phyloP scores from a whole-genome alignment of 2,888 invertebrate genomes.

The Torymus tubicola region DNA sequence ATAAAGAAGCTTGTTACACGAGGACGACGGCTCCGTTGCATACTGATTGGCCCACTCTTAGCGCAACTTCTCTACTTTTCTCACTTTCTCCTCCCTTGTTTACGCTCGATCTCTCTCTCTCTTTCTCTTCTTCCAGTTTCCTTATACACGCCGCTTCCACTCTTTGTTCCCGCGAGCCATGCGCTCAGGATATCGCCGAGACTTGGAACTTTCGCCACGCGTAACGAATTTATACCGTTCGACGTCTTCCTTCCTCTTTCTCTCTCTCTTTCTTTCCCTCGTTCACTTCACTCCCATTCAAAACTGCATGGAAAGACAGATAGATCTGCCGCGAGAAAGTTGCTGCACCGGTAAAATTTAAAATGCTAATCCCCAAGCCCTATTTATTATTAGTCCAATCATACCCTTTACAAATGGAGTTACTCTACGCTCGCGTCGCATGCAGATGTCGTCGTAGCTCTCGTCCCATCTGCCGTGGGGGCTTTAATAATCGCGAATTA shows the following conservation, averaged over 20 bases:
- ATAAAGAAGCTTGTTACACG: slow-evolving; percentile 66
- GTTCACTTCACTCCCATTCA: slow-evolving; percentile 25
- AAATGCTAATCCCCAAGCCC: slow-evolving; percentile 31
- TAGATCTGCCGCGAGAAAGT: slow-evolving; percentile 16
- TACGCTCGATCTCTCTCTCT: slow-evolving; percentile 12
- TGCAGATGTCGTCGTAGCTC: too few species aligned
- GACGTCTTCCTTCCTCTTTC: neutral
- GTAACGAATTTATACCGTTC: slow-evolving; percentile 46
- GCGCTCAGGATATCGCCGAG: slow-evolving; percentile 21
- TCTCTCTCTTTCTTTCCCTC: too few species aligned
- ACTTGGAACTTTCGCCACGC: slow-evolving; percentile 21
- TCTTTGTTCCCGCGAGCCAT: neutral
- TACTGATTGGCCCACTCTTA: slow-evolving; percentile 66
- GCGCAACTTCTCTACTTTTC: slow-evolving; percentile 12
- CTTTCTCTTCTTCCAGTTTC: neutral
- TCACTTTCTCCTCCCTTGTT: slow-evolving; percentile 7
- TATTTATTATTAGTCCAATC: slow-evolving; percentile 46
- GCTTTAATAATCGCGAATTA: too few species aligned
- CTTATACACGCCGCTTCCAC: neutral
- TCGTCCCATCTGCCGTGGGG: too few species aligned
- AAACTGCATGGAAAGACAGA: slow-evolving; percentile 43
- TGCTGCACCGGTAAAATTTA: slow-evolving; percentile 32
- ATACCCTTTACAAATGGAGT: slow-evolving; percentile 1
- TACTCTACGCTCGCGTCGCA: neutral
- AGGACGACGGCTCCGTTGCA: slow-evolving; percentile 65